phyloP scores from a whole-genome alignment of 2,797 vertebrate species.

The Parauchenoglanis ngamensis region DNA sequence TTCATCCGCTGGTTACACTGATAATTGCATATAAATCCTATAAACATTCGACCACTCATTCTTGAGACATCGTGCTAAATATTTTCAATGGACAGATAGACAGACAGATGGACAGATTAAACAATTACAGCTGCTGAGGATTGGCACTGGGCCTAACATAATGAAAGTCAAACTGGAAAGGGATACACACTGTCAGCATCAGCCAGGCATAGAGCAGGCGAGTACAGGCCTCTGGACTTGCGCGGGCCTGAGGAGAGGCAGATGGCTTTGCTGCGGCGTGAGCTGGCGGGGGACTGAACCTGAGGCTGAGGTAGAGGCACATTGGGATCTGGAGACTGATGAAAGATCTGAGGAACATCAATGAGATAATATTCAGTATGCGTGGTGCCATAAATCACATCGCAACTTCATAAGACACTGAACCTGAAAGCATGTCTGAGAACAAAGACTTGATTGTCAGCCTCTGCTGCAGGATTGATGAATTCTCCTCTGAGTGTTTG shows the following conservation, averaged over 20 bases:
- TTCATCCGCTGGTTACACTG: not conserved
- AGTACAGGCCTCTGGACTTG: constrained; percentile 86
- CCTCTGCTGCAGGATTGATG: not conserved
- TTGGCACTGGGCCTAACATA: not conserved
- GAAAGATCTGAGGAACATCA: constrained; percentile 83
- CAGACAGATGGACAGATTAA: not conserved
- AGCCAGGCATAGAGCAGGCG: constrained; percentile 86
- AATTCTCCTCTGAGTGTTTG: constrained; percentile 25
- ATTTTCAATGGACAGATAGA: not conserved
- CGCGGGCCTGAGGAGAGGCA: constrained; percentile 92
- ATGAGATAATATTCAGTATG: not conserved
- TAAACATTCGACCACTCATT: not conserved
- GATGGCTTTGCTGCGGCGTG: constrained; percentile 88
- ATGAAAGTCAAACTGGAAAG: constrained; percentile 5
- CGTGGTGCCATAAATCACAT: not conserved
- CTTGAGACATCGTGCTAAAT: not conserved
- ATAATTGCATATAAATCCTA: not conserved
- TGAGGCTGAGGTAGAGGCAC: constrained; percentile 82
- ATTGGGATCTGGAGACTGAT: constrained; percentile 89
- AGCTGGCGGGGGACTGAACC: constrained; percentile 78
- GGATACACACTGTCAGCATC: constrained; percentile 94
- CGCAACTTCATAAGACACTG: constrained; percentile 3
- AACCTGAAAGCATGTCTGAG: not conserved
- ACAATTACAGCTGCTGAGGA: not conserved
- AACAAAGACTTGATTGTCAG: constrained; percentile 28